These are phyloP conservation scores for Pristionchus entomophagus DNA, from an alignment of 2,888 invertebrate species.

Conservation along the genomic window DNA sequence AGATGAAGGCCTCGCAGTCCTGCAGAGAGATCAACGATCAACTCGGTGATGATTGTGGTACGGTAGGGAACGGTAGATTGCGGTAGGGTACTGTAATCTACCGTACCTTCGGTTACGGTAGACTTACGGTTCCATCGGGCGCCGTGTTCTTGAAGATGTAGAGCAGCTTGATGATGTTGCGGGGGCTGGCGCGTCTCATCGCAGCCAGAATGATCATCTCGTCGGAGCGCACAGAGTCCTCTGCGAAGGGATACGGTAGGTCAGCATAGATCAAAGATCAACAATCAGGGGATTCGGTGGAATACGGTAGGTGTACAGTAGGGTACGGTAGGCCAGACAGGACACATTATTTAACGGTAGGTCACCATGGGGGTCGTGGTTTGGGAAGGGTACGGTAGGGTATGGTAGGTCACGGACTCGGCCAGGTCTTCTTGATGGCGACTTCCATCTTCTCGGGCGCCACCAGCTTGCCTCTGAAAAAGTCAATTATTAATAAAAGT, in stretches of 20 bases:
- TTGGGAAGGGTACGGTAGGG: too few species aligned
- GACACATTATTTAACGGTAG: neutral
- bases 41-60: too few species aligned
- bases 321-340: neutral
- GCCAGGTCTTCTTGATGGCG: constrained; percentile 61
- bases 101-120: too few species aligned
- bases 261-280: too few species aligned
- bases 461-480: constrained; percentile 41
- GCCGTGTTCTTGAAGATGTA: constrained; percentile 46
- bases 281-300: too few species aligned
- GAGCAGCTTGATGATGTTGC: constrained; percentile 48
- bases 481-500: too few species aligned
- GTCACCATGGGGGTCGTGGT: neutral
- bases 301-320: neutral
- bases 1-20: constrained; percentile 46
- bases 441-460: constrained; percentile 49
- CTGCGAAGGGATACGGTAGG: neutral
- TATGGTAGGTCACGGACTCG: neutral
- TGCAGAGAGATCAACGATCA: constrained; percentile 43
- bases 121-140: constrained; percentile 18
- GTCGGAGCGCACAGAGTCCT: constrained; percentile 29
- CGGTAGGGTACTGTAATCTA: neutral
- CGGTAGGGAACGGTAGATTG: too few species aligned
- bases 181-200: constrained; percentile 34
- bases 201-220: constrained; percentile 48